Conservation (phyloP, 2,888 invertebrate genomes). For the Monochamus alternatus region DNA sequence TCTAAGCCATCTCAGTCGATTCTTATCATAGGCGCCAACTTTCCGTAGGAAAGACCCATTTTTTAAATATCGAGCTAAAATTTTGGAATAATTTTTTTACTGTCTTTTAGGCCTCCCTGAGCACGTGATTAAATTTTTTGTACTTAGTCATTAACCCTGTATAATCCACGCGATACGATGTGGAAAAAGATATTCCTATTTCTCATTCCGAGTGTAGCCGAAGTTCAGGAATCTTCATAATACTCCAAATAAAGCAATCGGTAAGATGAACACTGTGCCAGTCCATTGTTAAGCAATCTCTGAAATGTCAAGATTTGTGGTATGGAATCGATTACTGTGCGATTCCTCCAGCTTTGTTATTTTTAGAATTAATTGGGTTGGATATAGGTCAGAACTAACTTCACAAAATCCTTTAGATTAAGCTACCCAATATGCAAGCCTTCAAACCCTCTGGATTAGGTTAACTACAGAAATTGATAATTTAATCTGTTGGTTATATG, state of each 20-base stretch:
- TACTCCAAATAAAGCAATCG: background rate
- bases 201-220: background rate
- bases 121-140: no score
- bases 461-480: constrained; percentile 3
- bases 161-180: no score
- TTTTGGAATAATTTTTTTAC: no score
- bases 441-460: background rate
- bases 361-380: constrained; percentile 9
- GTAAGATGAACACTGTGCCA: background rate
- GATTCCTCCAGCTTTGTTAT: background rate
- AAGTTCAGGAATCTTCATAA: background rate
- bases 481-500: background rate
- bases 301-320: background rate
- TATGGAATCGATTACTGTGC: background rate
- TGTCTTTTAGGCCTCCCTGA: no score
- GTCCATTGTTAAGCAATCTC: background rate
- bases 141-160: no score
- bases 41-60: no score
- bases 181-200: background rate
- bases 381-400: constrained; percentile 13
- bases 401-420: background rate
- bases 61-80: no score
- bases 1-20: no score
- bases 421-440: background rate
- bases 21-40: no score